Conservation (phyloP, 2,113 vertebrate species). For the Scytalopus superciliaris region DNA sequence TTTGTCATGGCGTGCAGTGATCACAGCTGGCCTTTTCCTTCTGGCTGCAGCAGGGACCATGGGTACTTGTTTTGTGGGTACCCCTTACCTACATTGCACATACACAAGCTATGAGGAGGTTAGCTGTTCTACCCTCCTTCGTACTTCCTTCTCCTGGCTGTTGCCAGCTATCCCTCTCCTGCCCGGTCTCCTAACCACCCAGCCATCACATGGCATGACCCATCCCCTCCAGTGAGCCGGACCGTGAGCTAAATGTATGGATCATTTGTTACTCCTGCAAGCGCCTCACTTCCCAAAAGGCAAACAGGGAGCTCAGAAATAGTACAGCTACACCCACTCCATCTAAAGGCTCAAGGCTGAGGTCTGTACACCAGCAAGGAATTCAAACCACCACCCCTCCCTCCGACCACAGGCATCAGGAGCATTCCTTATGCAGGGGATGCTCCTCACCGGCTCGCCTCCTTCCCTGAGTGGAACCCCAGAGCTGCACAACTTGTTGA, state of each 20-base stretch:
- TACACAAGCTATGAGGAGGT: background rate
- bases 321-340: background rate
- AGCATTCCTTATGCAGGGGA: background rate
- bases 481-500: background rate
- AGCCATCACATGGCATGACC: background rate
- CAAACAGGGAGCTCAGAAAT: background rate
- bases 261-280: background rate
- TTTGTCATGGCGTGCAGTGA: background rate
- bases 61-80: background rate
- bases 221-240: background rate
- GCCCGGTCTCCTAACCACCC: background rate
- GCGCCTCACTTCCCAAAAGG: background rate
- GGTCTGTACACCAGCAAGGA: background rate
- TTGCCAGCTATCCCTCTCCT: background rate
- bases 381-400: background rate
- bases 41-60: background rate
- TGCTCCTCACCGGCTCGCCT: background rate
- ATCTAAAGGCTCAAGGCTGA: background rate
- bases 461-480: background rate
- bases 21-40: background rate
- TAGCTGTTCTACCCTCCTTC: background rate
- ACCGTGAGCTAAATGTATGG: background rate
- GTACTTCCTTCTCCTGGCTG: background rate
- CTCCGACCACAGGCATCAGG: background rate
- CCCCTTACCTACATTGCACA: fast-evolving